Evolutionary conservation across 2,113 vertebrate genomes (phyloP), one percentile per base, ranked within the genome.

Genomic region (Myrmophylax atrothorax): DNA sequence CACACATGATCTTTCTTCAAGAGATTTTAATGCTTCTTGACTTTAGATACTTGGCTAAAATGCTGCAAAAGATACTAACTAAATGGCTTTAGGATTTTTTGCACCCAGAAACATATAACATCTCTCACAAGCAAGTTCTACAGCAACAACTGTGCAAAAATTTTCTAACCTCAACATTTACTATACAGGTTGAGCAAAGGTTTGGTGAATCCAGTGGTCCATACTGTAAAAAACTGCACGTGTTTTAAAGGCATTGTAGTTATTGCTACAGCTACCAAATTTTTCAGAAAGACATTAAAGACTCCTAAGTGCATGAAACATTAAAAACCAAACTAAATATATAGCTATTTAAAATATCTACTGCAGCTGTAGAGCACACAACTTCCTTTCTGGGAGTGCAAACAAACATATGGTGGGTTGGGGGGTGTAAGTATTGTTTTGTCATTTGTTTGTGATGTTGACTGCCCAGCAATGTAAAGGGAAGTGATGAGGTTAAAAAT

Each of bases 401-500:
- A 81, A 79, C 10, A 8, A 90, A 31, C 15, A 13, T 24, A 46
- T 3, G 14, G 14, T 46, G 58, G 24, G 24, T 52, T 78, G 84
- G 31, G 26, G 89, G 18, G 26, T 50, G 1, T 55, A 81, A 64
- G 24, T 10, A 4, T 19, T 58, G 18, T 12, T 49, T 81, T 90
- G 46, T n/a, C 38, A 63, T 63, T 73, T 76, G 18, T 62, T 90
- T 79, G 35, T 64, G 82, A 50, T 58, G 63, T 22, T 47, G 40
- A 52, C 37, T 72, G 37, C 76, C 52, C 73, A 87, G 76, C 64
- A 90, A 42, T 1, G 1, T 10, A 7, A 16, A 35, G 6, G 56
- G 90, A 60, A 87, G 70, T 3, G 87, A 95, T 7, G 56, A 79
- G 75, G 87, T 73, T 90, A 91, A 90, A 87, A 80, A 62, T 66